phyloP scores from a whole-genome alignment of 1,140 invertebrate genomes.

The Drosophila arawakana region DNA sequence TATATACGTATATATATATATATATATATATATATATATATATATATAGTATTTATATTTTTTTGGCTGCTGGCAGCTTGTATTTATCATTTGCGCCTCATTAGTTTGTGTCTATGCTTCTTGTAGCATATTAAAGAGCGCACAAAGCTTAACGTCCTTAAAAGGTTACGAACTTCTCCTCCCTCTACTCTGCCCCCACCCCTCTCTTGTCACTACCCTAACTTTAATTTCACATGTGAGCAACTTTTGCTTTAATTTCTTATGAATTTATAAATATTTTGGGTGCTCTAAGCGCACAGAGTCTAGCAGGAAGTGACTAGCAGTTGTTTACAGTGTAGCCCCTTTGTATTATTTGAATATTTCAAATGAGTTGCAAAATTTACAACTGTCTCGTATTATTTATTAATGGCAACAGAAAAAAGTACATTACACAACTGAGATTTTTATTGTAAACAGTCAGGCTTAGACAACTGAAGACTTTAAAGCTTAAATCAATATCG shows the following conservation, averaged over 20 bases:
- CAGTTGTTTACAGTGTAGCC: not conserved
- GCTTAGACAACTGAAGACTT: too few species aligned
- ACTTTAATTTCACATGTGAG: conserved; percentile 6
- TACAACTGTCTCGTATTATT: too few species aligned
- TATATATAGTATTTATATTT: conserved; percentile 8
- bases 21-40: conserved; percentile 5
- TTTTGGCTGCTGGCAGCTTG: conserved; percentile 63
- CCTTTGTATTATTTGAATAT: too few species aligned
- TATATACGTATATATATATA: too few species aligned
- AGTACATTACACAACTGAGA: too few species aligned
- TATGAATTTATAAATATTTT: conserved; percentile 7
- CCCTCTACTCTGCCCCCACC: not conserved
- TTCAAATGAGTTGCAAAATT: too few species aligned
- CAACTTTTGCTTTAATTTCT: conserved; percentile 8
- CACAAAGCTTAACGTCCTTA: conserved; percentile 6
- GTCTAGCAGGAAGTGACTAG: not conserved
- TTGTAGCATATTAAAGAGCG: conserved; percentile 37
- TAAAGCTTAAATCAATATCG: too few species aligned
- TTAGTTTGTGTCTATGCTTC: conserved; percentile 53
- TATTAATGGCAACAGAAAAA: too few species aligned
- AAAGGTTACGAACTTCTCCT: conserved; percentile 25
- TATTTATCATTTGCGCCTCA: conserved; percentile 80
- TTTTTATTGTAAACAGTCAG: too few species aligned
- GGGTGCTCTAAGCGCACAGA: not conserved
- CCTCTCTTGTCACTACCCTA: too few species aligned